Evolutionary conservation across 2,113 vertebrate genomes (phyloP).

Genomic region (Herpetotheres cachinnans): DNA sequence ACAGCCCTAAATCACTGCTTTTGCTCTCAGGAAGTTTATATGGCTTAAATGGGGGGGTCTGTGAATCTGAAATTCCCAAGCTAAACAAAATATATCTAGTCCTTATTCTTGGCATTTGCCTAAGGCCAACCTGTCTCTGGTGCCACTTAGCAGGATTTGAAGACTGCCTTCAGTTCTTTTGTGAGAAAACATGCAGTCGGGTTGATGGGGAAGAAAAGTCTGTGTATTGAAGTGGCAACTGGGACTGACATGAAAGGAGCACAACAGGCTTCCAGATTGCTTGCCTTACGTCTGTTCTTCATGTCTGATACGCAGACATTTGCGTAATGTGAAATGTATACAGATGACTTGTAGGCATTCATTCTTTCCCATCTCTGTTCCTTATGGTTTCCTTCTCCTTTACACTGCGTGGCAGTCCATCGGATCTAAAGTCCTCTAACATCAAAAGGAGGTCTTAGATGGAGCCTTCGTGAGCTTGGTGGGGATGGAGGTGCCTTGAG

Average conservation of each 20-base stretch:
- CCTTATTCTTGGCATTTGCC: conserved; percentile 1
- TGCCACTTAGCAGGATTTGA: background rate
- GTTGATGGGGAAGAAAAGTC: background rate
- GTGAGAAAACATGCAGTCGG: background rate
- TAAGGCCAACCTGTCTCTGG: conserved; percentile 2
- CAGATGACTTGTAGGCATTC: background rate
- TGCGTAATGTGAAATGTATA: background rate
- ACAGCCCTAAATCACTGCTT: background rate
- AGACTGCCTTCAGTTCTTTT: background rate
- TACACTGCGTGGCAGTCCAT: rapidly evolving
- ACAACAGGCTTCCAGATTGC: background rate
- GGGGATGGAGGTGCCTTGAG: background rate
- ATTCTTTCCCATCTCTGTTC: background rate
- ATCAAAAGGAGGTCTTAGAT: background rate
- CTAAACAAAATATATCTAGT: background rate
- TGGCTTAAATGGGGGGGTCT: background rate
- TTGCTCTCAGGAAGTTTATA: background rate
- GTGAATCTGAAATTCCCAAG: background rate
- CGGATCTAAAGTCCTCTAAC: background rate
- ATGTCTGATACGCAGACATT: background rate
- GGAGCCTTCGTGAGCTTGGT: background rate
- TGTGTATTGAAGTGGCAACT: background rate
- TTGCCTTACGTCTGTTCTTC: background rate
- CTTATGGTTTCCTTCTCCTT: background rate
- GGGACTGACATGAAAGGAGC: conserved; percentile 31